Evolutionary conservation across 2,888 invertebrate genomes (phyloP).

Genomic region (Drosophila cracens): DNA sequence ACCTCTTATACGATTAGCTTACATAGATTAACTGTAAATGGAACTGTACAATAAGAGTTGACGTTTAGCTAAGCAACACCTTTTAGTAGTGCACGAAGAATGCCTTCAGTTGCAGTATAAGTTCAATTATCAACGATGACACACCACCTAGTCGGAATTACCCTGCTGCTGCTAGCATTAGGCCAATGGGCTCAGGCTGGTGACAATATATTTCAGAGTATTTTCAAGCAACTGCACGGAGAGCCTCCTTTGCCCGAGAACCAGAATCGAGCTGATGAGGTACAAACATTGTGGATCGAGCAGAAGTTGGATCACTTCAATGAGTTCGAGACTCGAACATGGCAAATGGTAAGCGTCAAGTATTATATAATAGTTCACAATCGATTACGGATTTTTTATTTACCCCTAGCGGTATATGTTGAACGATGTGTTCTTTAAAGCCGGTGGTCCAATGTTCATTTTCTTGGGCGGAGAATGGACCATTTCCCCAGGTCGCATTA

Average conservation of each 20-base stretch:
- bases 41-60: background rate
- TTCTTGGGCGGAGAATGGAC: conserved; percentile 90
- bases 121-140: conserved; percentile 47
- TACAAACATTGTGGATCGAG: conserved; percentile 85
- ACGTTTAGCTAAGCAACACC: conserved; percentile 7
- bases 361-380: conserved; percentile 10
- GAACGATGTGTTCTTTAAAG: conserved; percentile 84
- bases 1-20: background rate
- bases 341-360: conserved; percentile 85
- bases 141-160: conserved; percentile 32
- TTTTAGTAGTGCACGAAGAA: conserved; percentile 17
- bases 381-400: background rate
- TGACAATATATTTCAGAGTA: conserved; percentile 70
- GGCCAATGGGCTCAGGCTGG: conserved; percentile 18
- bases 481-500: conserved; percentile 87
- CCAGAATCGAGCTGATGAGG: conserved; percentile 60
- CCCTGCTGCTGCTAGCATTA: conserved; percentile 38
- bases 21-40: background rate
- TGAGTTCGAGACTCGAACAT: conserved; percentile 86
- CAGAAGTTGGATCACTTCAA: conserved; percentile 88
- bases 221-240: conserved; percentile 81
- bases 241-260: conserved; percentile 84
- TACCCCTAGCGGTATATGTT: conserved; percentile 85
- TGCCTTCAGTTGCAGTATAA: conserved; percentile 41
- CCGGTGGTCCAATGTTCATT: conserved; percentile 88